phyloP scores from a whole-genome alignment of 64 coral and sea anemone genomes.

The Acropora tenuis region DNA sequence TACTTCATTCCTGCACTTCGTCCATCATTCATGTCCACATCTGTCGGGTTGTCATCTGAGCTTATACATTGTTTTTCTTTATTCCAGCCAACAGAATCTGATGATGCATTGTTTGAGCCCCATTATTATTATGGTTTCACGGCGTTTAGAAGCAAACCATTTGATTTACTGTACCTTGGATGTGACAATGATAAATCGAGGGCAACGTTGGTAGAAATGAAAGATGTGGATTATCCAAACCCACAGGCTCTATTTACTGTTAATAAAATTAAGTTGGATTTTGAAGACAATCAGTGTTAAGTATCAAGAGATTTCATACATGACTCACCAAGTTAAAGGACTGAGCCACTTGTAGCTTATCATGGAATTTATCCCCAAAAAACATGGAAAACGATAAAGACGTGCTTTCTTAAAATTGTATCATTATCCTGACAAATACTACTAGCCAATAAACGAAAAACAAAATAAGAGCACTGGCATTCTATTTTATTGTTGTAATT shows the following conservation, averaged over 20 bases:
- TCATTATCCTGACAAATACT: no score
- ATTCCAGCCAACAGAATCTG: background rate
- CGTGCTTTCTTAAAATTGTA: no score
- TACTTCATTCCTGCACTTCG: no score
- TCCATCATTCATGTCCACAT: no score
- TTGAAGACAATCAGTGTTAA: background rate
- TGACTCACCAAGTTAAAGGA: no score
- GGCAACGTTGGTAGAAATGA: background rate
- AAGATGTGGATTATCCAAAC: background rate
- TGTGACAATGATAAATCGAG: background rate
- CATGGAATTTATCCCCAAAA: no score
- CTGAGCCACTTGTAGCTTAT: background rate
- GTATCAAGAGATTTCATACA: no score
- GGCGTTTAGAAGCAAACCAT: background rate
- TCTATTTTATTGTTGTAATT: no score
- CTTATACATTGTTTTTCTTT: background rate
- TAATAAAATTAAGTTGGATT: background rate
- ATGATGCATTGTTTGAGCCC: background rate
- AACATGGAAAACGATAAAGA: no score
- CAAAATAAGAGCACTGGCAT: no score
- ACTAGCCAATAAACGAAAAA: no score
- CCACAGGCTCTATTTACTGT: constrained; percentile 30
- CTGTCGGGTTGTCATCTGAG: no score
- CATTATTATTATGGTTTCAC: constrained; percentile 9
- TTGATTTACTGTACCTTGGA: background rate